phyloP scores from a whole-genome alignment of 1,140 invertebrate species.

The Meloidogyne floridensis region DNA sequence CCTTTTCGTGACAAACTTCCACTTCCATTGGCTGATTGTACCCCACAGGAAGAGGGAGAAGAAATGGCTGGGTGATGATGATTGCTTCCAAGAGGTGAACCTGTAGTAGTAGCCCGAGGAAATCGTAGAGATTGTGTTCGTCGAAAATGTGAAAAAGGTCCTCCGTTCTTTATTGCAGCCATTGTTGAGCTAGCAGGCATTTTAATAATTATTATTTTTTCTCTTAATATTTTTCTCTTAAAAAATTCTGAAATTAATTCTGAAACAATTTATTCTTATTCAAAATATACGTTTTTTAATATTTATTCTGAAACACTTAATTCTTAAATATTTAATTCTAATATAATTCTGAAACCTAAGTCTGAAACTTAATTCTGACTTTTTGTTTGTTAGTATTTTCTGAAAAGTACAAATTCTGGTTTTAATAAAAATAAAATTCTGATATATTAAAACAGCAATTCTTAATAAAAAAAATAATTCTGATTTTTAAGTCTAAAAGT shows the following conservation, averaged over 20 bases:
- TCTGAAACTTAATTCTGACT: no score
- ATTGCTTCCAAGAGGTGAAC: neutral
- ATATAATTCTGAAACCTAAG: no score
- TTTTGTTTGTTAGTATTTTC: no score
- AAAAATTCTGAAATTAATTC: neutral
- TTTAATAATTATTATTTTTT: neutral
- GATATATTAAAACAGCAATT: no score
- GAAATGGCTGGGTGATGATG: neutral
- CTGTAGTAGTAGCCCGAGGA: slow-evolving; percentile 14
- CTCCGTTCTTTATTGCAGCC: neutral
- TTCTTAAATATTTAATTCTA: no score
- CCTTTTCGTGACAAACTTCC: slow-evolving; percentile 22
- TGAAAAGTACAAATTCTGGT: no score
- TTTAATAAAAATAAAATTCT: no score
- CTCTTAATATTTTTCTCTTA: neutral
- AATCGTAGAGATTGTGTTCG: slow-evolving; percentile 41
- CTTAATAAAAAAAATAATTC: neutral
- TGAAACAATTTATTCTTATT: no score
- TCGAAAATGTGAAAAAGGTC: slow-evolving; percentile 22
- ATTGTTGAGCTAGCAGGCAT: neutral
- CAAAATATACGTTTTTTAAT: no score
- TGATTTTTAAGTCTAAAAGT: no score
- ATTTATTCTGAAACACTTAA: no score
- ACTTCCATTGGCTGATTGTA: neutral
- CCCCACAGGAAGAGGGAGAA: neutral